phyloP scores from a whole-genome alignment of 2,888 invertebrate genomes.

The Cheilosia vulpina region DNA sequence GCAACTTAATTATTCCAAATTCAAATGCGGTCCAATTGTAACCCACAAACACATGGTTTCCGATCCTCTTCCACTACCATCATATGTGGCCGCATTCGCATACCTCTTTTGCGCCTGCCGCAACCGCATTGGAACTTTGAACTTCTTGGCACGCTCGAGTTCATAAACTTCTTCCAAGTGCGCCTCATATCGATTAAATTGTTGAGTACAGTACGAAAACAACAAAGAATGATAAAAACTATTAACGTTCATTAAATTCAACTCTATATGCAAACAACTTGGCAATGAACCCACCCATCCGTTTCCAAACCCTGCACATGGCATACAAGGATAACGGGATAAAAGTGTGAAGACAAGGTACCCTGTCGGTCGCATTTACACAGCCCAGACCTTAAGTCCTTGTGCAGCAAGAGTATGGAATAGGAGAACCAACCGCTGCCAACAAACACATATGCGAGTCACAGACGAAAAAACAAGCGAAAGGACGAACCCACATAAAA shows the following conservation, averaged over 20 bases:
- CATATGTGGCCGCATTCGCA: background rate
- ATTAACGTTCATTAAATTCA: conserved; percentile 70
- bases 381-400: conserved; percentile 53
- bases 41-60: conserved; percentile 17
- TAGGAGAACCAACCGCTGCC: conserved; percentile 6
- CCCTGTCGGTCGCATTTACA: conserved; percentile 30
- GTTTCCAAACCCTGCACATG: conserved; percentile 40
- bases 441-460: conserved; percentile 16
- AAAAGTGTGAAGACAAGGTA: conserved; percentile 68
- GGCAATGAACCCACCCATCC: conserved; percentile 70
- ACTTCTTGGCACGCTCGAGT: conserved; percentile 32
- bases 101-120: background rate
- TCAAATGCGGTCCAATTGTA: conserved; percentile 4
- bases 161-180: conserved; percentile 34
- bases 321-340: conserved; percentile 62
- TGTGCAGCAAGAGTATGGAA: background rate
- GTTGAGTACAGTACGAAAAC: conserved; percentile 2
- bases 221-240: conserved; percentile 34
- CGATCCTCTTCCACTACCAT: background rate
- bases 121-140: conserved; percentile 14
- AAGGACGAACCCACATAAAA: conserved; percentile 45
- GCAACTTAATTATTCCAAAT: conserved; percentile 6
- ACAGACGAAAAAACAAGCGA: conserved; percentile 53
- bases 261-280: conserved; percentile 72
- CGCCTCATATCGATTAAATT: conserved; percentile 44